Conservation (phyloP, 1,140 invertebrate genomes). For the Aradophagus sp. region DNA sequence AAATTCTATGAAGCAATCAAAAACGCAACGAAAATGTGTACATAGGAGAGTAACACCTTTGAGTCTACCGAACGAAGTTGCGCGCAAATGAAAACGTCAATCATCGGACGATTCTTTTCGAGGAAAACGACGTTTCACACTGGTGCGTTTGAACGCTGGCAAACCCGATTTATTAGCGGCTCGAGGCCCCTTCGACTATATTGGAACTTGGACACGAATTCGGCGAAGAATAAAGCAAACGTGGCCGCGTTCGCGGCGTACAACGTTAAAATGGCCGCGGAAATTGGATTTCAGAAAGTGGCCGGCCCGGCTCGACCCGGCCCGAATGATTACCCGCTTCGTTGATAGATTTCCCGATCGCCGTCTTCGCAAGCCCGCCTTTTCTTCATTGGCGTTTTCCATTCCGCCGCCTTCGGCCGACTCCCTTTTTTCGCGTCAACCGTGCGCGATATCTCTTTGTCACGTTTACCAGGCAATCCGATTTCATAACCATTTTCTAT, state of each 20-base stretch:
- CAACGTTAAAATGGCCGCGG: constrained; percentile 61
- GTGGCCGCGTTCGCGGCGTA: constrained; percentile 40
- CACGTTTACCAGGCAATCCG: constrained; percentile 39
- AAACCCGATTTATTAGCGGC: constrained; percentile 38
- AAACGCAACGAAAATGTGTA: too few relatives aligned
- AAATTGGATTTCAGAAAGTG: constrained; percentile 71
- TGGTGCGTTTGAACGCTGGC: constrained; percentile 8
- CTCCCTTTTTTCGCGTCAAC: constrained; percentile 44
- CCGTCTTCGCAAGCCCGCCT: constrained; percentile 22
- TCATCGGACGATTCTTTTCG: constrained; percentile 16
- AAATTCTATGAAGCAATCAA: too few relatives aligned
- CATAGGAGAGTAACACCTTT: too few relatives aligned
- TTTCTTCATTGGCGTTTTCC: constrained; percentile 43
- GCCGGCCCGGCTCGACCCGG: constrained; percentile 53
- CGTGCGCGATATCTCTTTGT: constrained; percentile 49
- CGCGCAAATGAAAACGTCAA: constrained; percentile 22
- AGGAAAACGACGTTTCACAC: constrained; percentile 38
- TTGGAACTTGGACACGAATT: constrained; percentile 13
- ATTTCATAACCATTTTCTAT: constrained; percentile 68
- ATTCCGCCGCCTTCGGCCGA: constrained; percentile 50
- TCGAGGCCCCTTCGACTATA: constrained; percentile 17
- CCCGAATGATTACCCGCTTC: constrained; percentile 67
- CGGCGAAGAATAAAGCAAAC: constrained; percentile 37
- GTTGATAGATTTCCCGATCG: constrained; percentile 68
- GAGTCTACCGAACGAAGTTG: constrained; percentile 17